These are phyloP conservation scores for Nasonia giraulti DNA, from an alignment of 1,140 invertebrate species.

Conservation along the genomic window DNA sequence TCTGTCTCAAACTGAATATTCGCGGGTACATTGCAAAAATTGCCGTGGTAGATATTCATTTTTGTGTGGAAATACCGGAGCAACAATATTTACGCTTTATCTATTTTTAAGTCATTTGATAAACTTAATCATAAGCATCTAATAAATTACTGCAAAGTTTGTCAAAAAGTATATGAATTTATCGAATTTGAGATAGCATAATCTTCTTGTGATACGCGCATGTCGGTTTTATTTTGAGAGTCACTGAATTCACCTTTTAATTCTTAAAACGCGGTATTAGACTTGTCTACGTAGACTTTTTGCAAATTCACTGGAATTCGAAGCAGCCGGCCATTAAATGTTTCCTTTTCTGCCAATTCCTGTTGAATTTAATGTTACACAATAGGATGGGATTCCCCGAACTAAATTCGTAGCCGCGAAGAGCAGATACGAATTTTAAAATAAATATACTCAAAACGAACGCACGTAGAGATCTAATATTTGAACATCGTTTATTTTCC, in stretches of 20 bases:
- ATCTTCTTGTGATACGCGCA: too few species aligned
- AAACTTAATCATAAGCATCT: too few species aligned
- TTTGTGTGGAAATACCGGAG: too few species aligned
- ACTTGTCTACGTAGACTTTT: not conserved
- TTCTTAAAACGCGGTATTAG: not conserved
- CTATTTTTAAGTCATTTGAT: too few species aligned
- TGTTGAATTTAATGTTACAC: not conserved
- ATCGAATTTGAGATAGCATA: too few species aligned
- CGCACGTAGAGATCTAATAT: too few species aligned
- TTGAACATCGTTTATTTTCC: too few species aligned
- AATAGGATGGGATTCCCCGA: not conserved
- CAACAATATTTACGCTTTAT: too few species aligned
- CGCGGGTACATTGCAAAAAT: not conserved
- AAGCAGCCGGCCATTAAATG: not conserved
- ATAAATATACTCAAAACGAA: not conserved
- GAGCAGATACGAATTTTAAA: not conserved
- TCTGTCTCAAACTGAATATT: constrained; percentile 18
- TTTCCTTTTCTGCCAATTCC: too few species aligned
- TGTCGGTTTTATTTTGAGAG: not conserved
- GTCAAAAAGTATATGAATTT: too few species aligned
- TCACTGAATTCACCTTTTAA: not conserved
- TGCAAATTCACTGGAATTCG: not conserved
- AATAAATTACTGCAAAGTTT: too few species aligned
- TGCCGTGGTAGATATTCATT: not conserved
- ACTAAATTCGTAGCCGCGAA: not conserved